Evolutionary conservation across 2,797 vertebrate species (phyloP), one percentile per base, ranked within the genome.

Genomic region (Pteronotus mesoamericanus): DNA sequence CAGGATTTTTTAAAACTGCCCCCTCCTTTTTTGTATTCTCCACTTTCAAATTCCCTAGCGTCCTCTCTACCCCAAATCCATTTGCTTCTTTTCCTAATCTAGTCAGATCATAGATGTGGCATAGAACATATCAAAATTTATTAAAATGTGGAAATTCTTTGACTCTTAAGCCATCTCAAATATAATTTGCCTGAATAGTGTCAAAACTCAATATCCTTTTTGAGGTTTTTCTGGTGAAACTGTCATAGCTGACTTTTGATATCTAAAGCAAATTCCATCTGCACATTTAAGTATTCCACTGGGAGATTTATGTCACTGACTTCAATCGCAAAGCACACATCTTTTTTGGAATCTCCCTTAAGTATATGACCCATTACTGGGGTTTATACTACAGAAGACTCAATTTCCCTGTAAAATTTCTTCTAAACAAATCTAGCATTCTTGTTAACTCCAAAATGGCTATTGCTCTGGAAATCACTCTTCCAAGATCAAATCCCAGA

Each of bases 71-170:
- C 74, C 22, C 51, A 91, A 97, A 97, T 90, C 96, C 94, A 92
- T 88, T 96, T 90, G 89, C 96, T 95, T 94, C 93, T 96, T 91
- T 78, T 74, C 87, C 87, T 96, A 97, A 97, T 97, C 97, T 97
- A 95, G 96, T 96, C 94, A 92, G 96, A 96, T 97, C 86, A 85
- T 69, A 96, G 96, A 90, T 87, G 69, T 85, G 80, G 84, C 89
- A 94, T 80, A 95, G 97, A 97, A 97, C 96, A 97, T 96, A 96
- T 95, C 96, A 96, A 96, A 98, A 97, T 95, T 96, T 97, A 97
- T 96, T 97, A 97, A 97, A 97, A 95, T 94, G 86, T 96, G 92
- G 89, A 89, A 96, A 95, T 89, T 95, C 95, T 97, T 97, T 96
- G 97, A 98, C 91, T 98, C 91, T 96, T 96, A 96, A 98, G 95